These are phyloP conservation scores for Pantelozetes paolii DNA, from an alignment of 2,888 invertebrate genomes.

Conservation along the genomic window DNA sequence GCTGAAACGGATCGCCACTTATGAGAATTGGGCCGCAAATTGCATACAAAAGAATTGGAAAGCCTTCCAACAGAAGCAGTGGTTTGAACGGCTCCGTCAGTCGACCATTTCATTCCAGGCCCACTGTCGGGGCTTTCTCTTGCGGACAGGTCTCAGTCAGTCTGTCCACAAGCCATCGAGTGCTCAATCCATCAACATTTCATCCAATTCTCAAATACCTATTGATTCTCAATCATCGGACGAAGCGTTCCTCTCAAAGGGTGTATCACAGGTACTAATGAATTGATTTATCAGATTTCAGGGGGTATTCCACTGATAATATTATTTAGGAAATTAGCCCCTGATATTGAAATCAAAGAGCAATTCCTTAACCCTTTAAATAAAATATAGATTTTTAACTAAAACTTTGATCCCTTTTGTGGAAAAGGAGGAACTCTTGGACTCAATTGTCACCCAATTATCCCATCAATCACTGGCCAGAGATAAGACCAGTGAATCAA, in stretches of 20 bases:
- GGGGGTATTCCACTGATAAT: too few relatives aligned
- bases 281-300: too few relatives aligned
- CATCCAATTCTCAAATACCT: background rate
- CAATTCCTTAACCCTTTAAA: too few relatives aligned
- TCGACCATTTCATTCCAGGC: constrained; percentile 67
- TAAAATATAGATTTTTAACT: too few relatives aligned
- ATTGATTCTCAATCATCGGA: constrained; percentile 55
- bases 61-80: constrained; percentile 63
- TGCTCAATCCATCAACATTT: background rate
- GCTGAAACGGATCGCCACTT: constrained; percentile 41
- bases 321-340: too few relatives aligned
- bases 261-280: constrained; percentile 55
- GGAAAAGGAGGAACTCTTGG: constrained; percentile 13
- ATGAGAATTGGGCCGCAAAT: constrained; percentile 54
- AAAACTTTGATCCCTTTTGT: too few relatives aligned
- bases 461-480: background rate
- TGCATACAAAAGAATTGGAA: constrained; percentile 77
- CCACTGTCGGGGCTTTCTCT: constrained; percentile 64
- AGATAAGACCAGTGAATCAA: background rate
- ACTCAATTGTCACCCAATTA: background rate
- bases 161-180: background rate
- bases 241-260: constrained; percentile 58
- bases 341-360: too few relatives aligned
- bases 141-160: constrained; percentile 53
- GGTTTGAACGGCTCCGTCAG: constrained; percentile 63